Base-by-base conservation (phyloP, 2,888 invertebrate species). In the Eristalinus aeneus region DNA sequence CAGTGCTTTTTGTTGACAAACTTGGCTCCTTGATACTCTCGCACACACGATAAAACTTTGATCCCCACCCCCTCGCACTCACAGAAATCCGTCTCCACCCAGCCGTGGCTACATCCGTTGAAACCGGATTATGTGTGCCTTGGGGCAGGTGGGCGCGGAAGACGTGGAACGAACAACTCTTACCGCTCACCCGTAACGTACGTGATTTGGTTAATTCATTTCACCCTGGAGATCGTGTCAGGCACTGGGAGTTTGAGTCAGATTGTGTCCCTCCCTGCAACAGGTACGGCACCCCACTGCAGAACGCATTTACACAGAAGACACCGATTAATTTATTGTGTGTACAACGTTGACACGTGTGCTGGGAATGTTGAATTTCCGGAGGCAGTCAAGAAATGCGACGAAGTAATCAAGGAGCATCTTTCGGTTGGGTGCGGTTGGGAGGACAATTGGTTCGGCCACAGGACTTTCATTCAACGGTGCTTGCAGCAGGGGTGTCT, bases 161-260 rank as follows among this genome's bases (percentile, higher is more conserved):
- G 54, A 20, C 31, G 27, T 39, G 67, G 54, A 27, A 65, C 64
- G 74, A 67, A 79, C 78, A 79, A 79, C 54, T 78, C 65, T 65
- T 74, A 53, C 36, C 69, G 36, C 61, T 79, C 74, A 74, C 75
- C 74, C 79, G 16, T 39, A 61, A 56, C 69, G 71, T 71, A 84
- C 83, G 83, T 84, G 83, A 65, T 74, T 84, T 84, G 83, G 79
- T 74, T 84, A 74, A 84, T 79, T 84, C 65, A 84, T 74, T 79
- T 56, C 39, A 32, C 27, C n/a, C 1, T 5, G 36, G 12, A 8
- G 36, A 39, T 39, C n/a, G 36, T 12, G 36, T 12, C 36, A 12
- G 36, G n/a, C n/a, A 39, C 36, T 39, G 12, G 0, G 39, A 4
- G n/a, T n/a, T 1, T 9, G 34, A n/a, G 0, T 39, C 16, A 1